phyloP scores from a whole-genome alignment of 2,113 vertebrate genomes.

The Atrichornis clamosus region DNA sequence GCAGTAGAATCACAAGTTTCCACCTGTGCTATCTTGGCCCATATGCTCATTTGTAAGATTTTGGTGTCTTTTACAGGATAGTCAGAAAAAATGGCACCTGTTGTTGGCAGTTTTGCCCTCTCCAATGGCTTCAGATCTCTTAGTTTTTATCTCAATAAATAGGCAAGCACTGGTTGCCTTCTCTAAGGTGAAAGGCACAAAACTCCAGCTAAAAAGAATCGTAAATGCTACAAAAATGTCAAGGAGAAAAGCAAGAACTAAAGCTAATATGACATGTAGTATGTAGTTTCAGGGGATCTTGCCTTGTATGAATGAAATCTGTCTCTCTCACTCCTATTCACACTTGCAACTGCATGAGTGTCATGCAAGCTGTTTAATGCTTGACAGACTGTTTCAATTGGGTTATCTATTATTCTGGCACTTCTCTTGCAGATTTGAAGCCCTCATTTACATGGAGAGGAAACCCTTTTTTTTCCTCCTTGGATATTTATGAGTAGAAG shows the following conservation, averaged over 20 bases:
- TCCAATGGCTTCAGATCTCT: background rate
- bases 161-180: background rate
- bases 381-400: background rate
- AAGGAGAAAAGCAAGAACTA: background rate
- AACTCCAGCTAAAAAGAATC: background rate
- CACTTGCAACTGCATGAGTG: background rate
- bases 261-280: background rate
- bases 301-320: conserved; percentile 15
- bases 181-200: background rate
- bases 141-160: background rate
- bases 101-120: background rate
- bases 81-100: background rate
- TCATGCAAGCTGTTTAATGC: background rate
- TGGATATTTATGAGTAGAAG: background rate
- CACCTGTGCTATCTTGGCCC: background rate
- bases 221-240: background rate
- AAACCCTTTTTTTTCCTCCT: background rate
- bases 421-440: background rate
- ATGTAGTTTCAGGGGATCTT: background rate
- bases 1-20: background rate
- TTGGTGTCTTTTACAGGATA: background rate
- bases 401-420: background rate
- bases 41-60: background rate
- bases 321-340: background rate
- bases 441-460: background rate